These are phyloP conservation scores for Leucoma salicis DNA, from an alignment of 2,888 invertebrate species.

Conservation along the genomic window DNA sequence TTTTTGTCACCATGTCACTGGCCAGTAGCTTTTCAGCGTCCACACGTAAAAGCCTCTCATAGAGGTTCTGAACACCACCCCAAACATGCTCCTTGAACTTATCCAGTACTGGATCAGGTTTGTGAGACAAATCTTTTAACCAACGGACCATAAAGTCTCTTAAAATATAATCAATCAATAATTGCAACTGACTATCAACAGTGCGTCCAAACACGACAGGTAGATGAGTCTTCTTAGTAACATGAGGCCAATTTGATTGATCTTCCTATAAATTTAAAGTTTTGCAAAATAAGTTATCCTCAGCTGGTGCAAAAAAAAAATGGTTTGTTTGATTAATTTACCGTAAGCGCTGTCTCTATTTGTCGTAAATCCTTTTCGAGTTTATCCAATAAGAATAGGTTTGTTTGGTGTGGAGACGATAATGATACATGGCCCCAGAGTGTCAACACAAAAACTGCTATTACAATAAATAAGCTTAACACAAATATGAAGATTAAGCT, in stretches of 20 bases:
- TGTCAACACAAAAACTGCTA: slow-evolving; percentile 59
- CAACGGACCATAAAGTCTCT: slow-evolving; percentile 91
- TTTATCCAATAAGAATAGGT: slow-evolving; percentile 80
- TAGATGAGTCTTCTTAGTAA: slow-evolving; percentile 79
- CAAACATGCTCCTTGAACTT: slow-evolving; percentile 91
- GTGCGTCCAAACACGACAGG: slow-evolving; percentile 92
- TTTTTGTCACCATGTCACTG: slow-evolving; percentile 89
- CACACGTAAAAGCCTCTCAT: slow-evolving; percentile 87
- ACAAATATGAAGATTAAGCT: slow-evolving; percentile 53
- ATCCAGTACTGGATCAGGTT: slow-evolving; percentile 84
- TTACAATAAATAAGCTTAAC: slow-evolving; percentile 49
- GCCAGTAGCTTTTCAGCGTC: slow-evolving; percentile 93
- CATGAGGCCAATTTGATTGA: slow-evolving; percentile 61
- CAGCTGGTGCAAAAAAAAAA: background rate
- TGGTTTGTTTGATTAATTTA: slow-evolving; percentile 41
- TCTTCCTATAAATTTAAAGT: slow-evolving; percentile 53
- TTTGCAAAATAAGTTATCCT: background rate
- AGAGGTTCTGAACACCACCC: slow-evolving; percentile 88
- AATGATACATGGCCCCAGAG: slow-evolving; percentile 85
- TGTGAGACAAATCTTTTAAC: slow-evolving; percentile 86
- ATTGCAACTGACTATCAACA: slow-evolving; percentile 91
- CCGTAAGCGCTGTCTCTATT: slow-evolving; percentile 84
- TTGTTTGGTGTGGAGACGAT: slow-evolving; percentile 85
- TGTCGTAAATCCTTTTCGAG: slow-evolving; percentile 83
- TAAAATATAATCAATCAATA: slow-evolving; percentile 89